Evolutionary conservation across 2,797 vertebrate species (phyloP), one percentile per base, ranked within the genome.

Genomic region (Chromis chromis): DNA sequence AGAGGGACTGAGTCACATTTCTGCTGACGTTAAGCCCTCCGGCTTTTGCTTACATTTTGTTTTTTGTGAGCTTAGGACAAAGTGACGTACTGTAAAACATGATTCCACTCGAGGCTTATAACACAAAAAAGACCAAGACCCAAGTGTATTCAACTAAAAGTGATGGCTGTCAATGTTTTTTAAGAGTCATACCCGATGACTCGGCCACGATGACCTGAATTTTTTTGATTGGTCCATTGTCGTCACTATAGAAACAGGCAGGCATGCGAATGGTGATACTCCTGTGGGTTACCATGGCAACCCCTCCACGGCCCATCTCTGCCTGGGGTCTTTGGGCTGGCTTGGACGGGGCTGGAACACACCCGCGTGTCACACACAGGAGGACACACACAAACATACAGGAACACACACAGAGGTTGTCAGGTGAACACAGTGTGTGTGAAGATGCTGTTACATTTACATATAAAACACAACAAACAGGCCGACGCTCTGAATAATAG

Each of bases 191-290:
- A 99, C 98, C 97, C 94, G 95, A 96, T 52, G 95, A 94, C 93
- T 99, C 97, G 39, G 95, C 94, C 71, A 97, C 96, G 85, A 99
- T 96, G 92, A 99, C 95, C 93, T 99, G 98, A 55, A 99, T 94
- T 91, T 93, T 97, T 90, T 91, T 91, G 76, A 99, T 98, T 78
- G 97, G 97, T 33, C 98, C 98, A n/a, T 99, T 96, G 84, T 97
- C 92, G 61, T 99, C 97, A 89, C 87, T 97, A 90, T 97, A 99
- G 91, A 97, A 99, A 92, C 98, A 99, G 85, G 95, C 78, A 21
- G 98, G 98, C 96, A 96, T 97, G 91, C 84, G 93, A 90, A 99
- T 96, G 3, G 95, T 95, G 90, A 99, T 96, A 80, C 96, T 99
- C 79, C 95, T 98, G 72, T 94, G 91, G 77, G 97, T 98, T 85